A percentile compares a stretch with the other conserved stretches of the same genome.
phyloP scores from a whole-genome alignment of 2,888 invertebrate genomes.

The Apamea sordens region DNA sequence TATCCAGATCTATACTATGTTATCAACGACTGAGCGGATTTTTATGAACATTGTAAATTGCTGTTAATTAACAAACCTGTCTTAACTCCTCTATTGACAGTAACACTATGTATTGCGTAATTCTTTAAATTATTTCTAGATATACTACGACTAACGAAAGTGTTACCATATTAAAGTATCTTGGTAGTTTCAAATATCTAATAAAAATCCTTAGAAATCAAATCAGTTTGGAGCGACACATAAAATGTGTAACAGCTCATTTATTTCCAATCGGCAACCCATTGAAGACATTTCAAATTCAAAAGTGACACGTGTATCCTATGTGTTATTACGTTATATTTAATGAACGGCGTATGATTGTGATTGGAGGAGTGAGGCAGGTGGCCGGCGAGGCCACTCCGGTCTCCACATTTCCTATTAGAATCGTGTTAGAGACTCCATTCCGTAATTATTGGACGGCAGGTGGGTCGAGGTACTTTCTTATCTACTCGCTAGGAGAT shows the following conservation, averaged over 20 bases:
- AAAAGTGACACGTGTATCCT: constrained; percentile 62
- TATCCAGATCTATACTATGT: background rate
- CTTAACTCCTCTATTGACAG: background rate
- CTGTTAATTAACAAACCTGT: background rate
- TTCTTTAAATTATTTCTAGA: background rate
- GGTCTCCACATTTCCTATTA: constrained; percentile 85
- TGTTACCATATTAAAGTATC: background rate
- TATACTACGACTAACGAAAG: background rate
- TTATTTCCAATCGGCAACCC: constrained; percentile 29
- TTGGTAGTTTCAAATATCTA: background rate
- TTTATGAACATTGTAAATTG: constrained; percentile 13
- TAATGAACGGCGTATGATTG: constrained; percentile 63
- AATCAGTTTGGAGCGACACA: constrained; percentile 30
- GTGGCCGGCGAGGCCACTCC: constrained; percentile 76
- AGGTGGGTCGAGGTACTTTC: constrained; percentile 84
- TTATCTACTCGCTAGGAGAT: constrained; percentile 79
- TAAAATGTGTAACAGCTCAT: constrained; percentile 35
- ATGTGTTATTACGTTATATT: constrained; percentile 62
- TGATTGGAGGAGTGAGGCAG: constrained; percentile 75
- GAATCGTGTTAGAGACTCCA: constrained; percentile 83
- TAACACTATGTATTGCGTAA: background rate
- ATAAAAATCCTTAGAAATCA: constrained; percentile 10
- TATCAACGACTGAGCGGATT: constrained; percentile 1
- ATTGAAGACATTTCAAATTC: constrained; percentile 56
- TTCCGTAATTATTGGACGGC: constrained; percentile 85